Evolutionary conservation across 2,113 vertebrate genomes (phyloP).

Genomic region (Otus sunia): DNA sequence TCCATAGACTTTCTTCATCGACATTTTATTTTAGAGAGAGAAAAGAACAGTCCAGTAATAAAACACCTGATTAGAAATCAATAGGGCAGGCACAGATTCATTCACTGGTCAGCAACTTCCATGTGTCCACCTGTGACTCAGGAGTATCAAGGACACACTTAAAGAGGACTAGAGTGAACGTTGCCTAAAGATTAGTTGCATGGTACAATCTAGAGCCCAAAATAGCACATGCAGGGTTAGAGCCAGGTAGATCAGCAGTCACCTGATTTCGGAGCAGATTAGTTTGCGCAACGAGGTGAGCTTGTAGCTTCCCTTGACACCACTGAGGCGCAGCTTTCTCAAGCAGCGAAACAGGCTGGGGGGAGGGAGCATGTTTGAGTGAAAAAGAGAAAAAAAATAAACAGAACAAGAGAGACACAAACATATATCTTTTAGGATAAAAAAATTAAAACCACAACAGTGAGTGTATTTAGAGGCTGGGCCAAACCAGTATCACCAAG

Average conservation of each 20-base stretch:
- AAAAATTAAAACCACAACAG: slow-evolving; percentile 37
- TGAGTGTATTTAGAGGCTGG: slow-evolving; percentile 30
- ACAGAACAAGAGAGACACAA: slow-evolving; percentile 67
- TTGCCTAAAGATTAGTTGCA: slow-evolving; percentile 36
- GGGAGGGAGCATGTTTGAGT: slow-evolving; percentile 56
- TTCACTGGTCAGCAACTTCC: background rate
- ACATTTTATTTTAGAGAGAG: background rate
- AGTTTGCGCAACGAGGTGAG: slow-evolving; percentile 98
- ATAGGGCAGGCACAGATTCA: background rate
- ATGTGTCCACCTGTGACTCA: background rate
- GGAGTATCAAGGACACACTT: background rate
- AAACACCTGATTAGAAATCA: background rate
- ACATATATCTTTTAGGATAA: slow-evolving; percentile 32
- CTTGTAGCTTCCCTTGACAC: slow-evolving; percentile 98
- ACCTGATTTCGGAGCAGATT: slow-evolving; percentile 99
- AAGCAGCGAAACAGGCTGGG: slow-evolving; percentile 93
- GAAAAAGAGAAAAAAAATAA: slow-evolving; percentile 39
- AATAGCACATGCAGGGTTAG: slow-evolving; percentile 77
- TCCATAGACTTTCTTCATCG: background rate
- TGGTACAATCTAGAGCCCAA: slow-evolving; percentile 31
- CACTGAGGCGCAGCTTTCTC: slow-evolving; percentile 97
- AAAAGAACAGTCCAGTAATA: background rate
- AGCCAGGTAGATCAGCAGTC: slow-evolving; percentile 74
- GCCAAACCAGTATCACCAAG: slow-evolving; percentile 39
- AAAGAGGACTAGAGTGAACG: slow-evolving; percentile 33